Conservation (phyloP, 2,888 invertebrate genomes). For the Thecocarcelia acutangulata region DNA sequence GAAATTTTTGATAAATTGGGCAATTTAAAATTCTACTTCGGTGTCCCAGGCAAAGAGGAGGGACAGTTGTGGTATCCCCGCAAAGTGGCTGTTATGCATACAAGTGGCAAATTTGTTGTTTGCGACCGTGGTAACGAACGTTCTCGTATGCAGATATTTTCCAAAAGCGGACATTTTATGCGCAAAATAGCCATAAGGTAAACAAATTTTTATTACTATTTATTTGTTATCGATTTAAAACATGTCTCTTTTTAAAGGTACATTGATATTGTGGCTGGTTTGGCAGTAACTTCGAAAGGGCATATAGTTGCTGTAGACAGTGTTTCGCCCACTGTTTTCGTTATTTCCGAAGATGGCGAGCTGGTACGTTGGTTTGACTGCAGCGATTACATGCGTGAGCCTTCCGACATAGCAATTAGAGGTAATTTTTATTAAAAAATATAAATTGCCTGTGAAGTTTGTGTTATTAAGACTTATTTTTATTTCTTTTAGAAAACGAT, state of each 20-base stretch:
- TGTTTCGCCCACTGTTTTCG: constrained; percentile 97
- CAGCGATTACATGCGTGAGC: constrained; percentile 98
- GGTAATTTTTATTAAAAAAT: constrained; percentile 82
- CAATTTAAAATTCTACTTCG: constrained; percentile 96
- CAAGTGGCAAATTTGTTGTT: constrained; percentile 95
- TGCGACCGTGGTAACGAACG: constrained; percentile 98
- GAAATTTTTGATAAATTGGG: constrained; percentile 97
- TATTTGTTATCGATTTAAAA: background rate
- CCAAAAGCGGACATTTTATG: constrained; percentile 96
- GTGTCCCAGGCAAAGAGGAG: constrained; percentile 96
- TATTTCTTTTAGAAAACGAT: constrained; percentile 87
- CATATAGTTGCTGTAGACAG: constrained; percentile 98
- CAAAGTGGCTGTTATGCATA: constrained; percentile 95
- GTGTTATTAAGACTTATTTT: background rate
- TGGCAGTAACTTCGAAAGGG: constrained; percentile 95
- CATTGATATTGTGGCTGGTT: constrained; percentile 95
- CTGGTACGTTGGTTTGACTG: constrained; percentile 98
- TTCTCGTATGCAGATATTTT: constrained; percentile 98
- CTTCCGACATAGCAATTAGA: constrained; percentile 97
- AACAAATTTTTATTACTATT: constrained; percentile 13
- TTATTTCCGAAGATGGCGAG: constrained; percentile 95
- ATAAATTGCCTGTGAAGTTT: background rate
- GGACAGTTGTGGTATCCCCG: constrained; percentile 98
- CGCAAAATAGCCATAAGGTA: constrained; percentile 93
- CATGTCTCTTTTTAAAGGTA: constrained; percentile 82